These are phyloP conservation scores for Rotaria socialis DNA, from an alignment of 2,888 invertebrate genomes.

Conservation along the genomic window DNA sequence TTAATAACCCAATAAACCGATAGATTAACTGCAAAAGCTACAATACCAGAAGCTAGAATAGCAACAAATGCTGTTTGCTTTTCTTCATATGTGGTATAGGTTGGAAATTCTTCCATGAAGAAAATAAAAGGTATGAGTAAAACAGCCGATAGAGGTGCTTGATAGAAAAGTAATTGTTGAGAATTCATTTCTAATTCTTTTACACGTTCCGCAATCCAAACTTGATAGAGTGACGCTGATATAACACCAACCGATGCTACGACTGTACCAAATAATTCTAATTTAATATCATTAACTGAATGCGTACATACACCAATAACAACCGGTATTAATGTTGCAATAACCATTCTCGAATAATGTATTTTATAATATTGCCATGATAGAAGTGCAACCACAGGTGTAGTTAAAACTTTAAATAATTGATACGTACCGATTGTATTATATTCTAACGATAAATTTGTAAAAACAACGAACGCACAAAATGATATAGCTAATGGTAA, in stretches of 20 bases:
- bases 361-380: constrained; percentile 63
- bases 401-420: constrained; percentile 65
- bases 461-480: constrained; percentile 66
- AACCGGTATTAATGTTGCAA: constrained; percentile 60
- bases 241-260: constrained; percentile 63
- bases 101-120: constrained; percentile 62
- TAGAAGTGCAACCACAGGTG: constrained; percentile 64
- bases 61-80: constrained; percentile 50
- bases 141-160: constrained; percentile 64
- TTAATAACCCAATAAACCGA: constrained; percentile 67
- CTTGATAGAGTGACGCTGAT: constrained; percentile 65
- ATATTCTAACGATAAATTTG: constrained; percentile 64
- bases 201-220: constrained; percentile 64
- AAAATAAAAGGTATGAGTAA: constrained; percentile 61
- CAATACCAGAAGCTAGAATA: constrained; percentile 61
- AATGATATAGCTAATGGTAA: constrained; percentile 63
- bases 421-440: constrained; percentile 67
- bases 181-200: constrained; percentile 65
- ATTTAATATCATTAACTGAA: constrained; percentile 64
- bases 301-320: constrained; percentile 63
- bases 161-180: constrained; percentile 65
- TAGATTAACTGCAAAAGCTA: constrained; percentile 65
- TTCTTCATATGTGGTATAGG: not conserved
- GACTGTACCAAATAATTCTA: constrained; percentile 62
- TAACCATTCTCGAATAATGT: constrained; percentile 60